These are phyloP conservation scores for Clanis bilineata DNA, from an alignment of 2,888 invertebrate genomes.

Conservation along the genomic window DNA sequence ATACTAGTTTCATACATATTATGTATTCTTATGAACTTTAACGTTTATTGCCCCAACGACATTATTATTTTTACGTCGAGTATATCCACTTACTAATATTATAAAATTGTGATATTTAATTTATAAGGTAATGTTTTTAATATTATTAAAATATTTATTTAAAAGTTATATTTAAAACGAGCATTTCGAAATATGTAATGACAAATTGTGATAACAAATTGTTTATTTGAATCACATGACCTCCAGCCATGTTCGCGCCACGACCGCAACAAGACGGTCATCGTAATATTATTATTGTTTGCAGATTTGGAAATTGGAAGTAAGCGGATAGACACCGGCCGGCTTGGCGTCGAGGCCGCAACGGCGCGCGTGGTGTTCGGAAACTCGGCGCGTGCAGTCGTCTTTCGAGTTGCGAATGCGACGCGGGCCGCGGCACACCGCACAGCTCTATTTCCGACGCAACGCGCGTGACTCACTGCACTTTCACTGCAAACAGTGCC, in stretches of 20 bases:
- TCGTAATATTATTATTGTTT: not conserved
- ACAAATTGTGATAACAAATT: constrained; percentile 5
- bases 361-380: constrained; percentile 20
- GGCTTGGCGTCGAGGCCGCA: constrained; percentile 18
- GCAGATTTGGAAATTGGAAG: too few relatives aligned
- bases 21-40: not conserved
- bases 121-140: too few relatives aligned
- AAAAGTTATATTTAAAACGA: not conserved
- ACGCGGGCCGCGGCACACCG: too few relatives aligned
- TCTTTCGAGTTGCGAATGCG: too few relatives aligned
- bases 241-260: constrained; percentile 11
- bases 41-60: not conserved
- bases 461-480: constrained; percentile 64
- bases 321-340: constrained; percentile 13
- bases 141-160: not conserved
- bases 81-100: too few relatives aligned
- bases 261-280: not conserved
- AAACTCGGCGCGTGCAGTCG: too few relatives aligned
- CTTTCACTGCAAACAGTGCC: constrained; percentile 68
- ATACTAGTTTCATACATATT: not conserved
- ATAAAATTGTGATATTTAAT: too few relatives aligned
- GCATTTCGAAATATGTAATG: not conserved
- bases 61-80: not conserved
- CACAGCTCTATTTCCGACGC: constrained; percentile 61
- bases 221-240: constrained; percentile 16